Base-by-base conservation (phyloP, 2,113 vertebrate species). In the Cinclus cinclus region DNA sequence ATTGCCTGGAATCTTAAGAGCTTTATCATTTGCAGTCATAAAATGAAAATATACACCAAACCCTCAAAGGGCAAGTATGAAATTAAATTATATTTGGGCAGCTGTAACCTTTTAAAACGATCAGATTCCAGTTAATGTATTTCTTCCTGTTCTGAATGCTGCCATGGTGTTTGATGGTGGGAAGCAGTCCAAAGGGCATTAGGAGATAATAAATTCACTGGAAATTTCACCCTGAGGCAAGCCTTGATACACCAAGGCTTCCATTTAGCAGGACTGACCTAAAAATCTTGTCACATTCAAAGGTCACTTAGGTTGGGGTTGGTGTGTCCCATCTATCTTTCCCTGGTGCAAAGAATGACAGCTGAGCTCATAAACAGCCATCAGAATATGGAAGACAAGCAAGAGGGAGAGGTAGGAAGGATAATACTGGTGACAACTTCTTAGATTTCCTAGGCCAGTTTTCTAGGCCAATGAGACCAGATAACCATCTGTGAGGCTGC, bases 1-100 rank as follows among this genome's bases (percentile, higher is more conserved):
- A 98, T 98, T 98, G 98, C 98, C 96, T 97, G 94, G 97, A 98
- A 98, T 98, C 98, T 98, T 98, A 98, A 98, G 97, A 98, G 98
- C 97, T 98, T 98, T 98, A 98, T 98, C 98, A 98, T 98, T 98
- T 98, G 98, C 97, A 98, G 98, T 98, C 98, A 98, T 98, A 98
- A 98, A 98, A 98, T 98, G 98, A 98, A 98, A 98, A 98, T 98
- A 98, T 98, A 98, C 98, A 98, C 98, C 98, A 98, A 98, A 98
- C 98, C 97, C 98, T 98, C 98, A 98, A 98, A 98, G 98, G 98
- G 98, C 98, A 98, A 98, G 98, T 98, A 98, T 98, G 98, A 98
- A 98, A 98, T 98, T 98, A 98, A 98, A 98, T 98, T 98, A 98
- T 98, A 98, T 98, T 98, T 98, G 98, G 98, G 98, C 98, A 98